phyloP scores from a whole-genome alignment of 2,113 vertebrate species.

The Danio rerio region GRCz12tu NC_133193.1:16356001-16356500 shows the following conservation, averaged over 20 bases:
- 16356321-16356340: too few species aligned
- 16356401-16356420: too few species aligned
- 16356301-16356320: too few species aligned
- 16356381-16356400: too few species aligned
- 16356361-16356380: too few species aligned
- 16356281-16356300: too few species aligned
- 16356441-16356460: too few species aligned
- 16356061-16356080: not conserved
- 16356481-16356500: too few species aligned
- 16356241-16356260: not conserved
- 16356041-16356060: slow-evolving; percentile 1
- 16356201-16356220: slow-evolving; percentile 14
- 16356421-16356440: too few species aligned
- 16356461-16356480: too few species aligned
- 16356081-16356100: slow-evolving; percentile 19
- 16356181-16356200: slow-evolving; percentile 7
- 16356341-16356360: too few species aligned
- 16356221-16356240: slow-evolving; percentile 13
- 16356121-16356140: not conserved
- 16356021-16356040: slow-evolving; percentile 16
- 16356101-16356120: slow-evolving; percentile 48
- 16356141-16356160: slow-evolving; percentile 32
- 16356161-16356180: slow-evolving; percentile 8
- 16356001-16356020: slow-evolving; percentile 24
- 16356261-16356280: too few species aligned